Evolutionary conservation across 30 jellyfish, hydroid and myxozoan genomes (phyloP), one percentile per base, ranked within the genome.

Genomic region (Hydractinia echinata): DNA sequence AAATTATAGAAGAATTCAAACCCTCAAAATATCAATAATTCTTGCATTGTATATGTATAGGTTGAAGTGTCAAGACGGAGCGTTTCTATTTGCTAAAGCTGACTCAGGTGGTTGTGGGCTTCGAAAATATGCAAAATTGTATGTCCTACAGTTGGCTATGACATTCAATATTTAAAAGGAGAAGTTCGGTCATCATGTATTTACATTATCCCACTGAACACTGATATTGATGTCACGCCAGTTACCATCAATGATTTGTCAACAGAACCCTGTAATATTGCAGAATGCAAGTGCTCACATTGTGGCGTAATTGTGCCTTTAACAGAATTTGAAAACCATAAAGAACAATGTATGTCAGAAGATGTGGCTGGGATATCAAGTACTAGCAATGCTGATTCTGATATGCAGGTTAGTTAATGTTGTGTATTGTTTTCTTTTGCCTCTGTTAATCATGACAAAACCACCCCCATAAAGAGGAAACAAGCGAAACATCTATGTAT

Each of bases 131-230:
- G 19, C 15, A 13, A 58, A 18, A 58, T 58, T 58, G 69, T 13
- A 58, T 18, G 18, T 11, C 15, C 18, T 18, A 58, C 15, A 11
- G 69, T 10, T 67, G 78, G 78, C 14, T 13, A 13, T 21, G 11
- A 15, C 21, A 4, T 13, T 67, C 78, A 15, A 13, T 13, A 11
- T 67, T 67, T 67, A 67, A 13, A 20, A 13, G 51, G 21, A 13
- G 50, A 13, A 13, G n/a, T 15, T 20, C 20, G 51, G 51, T 20
- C 78, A 21, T 67, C 78, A 67, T 21, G 20, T 21, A 3, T 67
- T 67, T 67, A 67, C 78, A 67, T 13, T 13, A 20, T 13, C 14
- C 78, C 78, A 10, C 50, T 67, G 14, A 67, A 67, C 51, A 67
- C 78, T 10, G 51, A 21, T 20, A 67, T 67, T 13, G 50, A 67